Conservation (phyloP, 2,113 vertebrate genomes). For the Ibidorhyncha struthersii region DNA sequence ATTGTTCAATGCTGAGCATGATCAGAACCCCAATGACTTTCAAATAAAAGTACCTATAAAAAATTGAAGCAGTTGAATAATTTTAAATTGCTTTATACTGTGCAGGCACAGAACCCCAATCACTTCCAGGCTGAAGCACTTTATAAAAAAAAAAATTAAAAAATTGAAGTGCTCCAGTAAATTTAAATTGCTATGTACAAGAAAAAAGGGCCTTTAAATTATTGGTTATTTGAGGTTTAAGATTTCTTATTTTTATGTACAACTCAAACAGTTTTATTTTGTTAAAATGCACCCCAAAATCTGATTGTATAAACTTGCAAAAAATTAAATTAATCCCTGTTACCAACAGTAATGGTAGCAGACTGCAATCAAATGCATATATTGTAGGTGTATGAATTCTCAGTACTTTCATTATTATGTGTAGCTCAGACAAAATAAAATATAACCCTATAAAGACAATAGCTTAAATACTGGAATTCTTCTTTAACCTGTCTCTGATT, state of each 20-base stretch:
- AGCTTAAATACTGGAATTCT: neutral
- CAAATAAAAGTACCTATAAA: slow-evolving; percentile 42
- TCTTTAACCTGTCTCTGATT: neutral
- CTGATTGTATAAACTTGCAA: neutral
- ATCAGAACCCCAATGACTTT: slow-evolving; percentile 45
- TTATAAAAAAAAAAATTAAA: neutral
- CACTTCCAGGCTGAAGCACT: slow-evolving; percentile 16
- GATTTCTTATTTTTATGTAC: neutral
- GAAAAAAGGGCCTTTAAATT: slow-evolving; percentile 34
- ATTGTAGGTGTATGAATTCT: neutral
- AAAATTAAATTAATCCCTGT: neutral
- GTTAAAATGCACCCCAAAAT: neutral
- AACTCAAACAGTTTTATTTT: neutral
- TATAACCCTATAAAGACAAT: neutral
- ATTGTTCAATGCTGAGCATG: neutral
- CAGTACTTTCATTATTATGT: neutral
- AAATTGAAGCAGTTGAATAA: slow-evolving; percentile 51
- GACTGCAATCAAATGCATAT: too few relatives aligned
- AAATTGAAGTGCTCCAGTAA: slow-evolving; percentile 14
- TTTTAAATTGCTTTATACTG: slow-evolving; percentile 50
- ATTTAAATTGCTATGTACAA: slow-evolving; percentile 54
- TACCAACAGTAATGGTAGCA: neutral
- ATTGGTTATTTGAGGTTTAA: neutral
- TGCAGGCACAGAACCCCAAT: slow-evolving; percentile 19
- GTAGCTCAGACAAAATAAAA: neutral